Evolutionary conservation across 2,113 vertebrate genomes (phyloP), one percentile per base, ranked within the genome.

Genomic region (Gavia stellata): DNA sequence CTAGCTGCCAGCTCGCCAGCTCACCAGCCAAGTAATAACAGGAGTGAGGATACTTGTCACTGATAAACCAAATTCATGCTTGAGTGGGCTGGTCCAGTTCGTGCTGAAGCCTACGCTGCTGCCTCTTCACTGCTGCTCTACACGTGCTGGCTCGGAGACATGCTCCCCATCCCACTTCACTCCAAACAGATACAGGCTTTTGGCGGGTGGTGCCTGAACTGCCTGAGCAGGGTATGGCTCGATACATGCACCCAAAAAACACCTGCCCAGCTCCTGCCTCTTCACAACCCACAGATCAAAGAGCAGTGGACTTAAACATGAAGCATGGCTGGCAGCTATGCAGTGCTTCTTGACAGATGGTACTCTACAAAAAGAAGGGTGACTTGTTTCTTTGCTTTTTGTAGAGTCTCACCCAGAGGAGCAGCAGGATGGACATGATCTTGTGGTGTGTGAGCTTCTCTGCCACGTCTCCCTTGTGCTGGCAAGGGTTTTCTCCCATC

Each of bases 381-480:
- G 62, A 15, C 28, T 74, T 62, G 31, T 44, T 70, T 74, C 65
- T 59, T 28, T 79, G 28, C 11, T 75, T 12, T 77, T 65, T 38
- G 19, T 23, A 50, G 45, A 12, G 29, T 36, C 58, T 70, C 0
- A 0, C 38, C 29, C 31, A 50, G 59, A 61, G 56, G 29, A 50
- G 45, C 45, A 71, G 55, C 50, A 55, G n/a, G 45, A 53, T 21
- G 17, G 66, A 31, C 31, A 38, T 12, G 9, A 20, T 61, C 62
- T 44, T 66, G 45, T 70, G 33, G 11, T 28, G 15, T 19, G 38
- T 36, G 40, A 53, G 3, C 18, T 81, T 61, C 75, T 42, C 15
- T 72, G 31, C 36, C 50, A 34, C 0, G 0, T 50, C 50, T 50
- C 23, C 29, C 50, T 63, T 1, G 0, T 0, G 1, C 42, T 87